Conservation (phyloP, 2,113 vertebrate species). For the Cynoglossus semilaevis region DNA sequence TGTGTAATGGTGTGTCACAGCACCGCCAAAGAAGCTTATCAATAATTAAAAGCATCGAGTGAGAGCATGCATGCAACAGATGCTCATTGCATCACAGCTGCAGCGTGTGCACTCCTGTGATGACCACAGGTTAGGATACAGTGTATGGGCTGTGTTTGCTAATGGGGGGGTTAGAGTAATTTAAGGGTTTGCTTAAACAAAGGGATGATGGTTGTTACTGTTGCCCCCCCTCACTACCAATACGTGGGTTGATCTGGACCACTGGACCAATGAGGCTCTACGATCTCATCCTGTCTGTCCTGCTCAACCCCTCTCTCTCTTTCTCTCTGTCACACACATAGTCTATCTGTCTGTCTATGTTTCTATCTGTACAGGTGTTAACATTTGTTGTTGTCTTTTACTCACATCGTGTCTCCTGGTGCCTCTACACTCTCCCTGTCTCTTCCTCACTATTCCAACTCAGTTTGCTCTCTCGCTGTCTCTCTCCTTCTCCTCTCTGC, state of each 20-base stretch:
- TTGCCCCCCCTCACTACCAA: neutral
- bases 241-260: neutral
- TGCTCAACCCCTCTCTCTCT: neutral
- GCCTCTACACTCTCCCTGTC: neutral
- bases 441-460: no score
- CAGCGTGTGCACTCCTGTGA: constrained; percentile 33
- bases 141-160: constrained; percentile 36
- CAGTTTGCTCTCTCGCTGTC: constrained; percentile 2
- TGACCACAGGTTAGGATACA: constrained; percentile 47
- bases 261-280: no score
- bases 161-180: constrained; percentile 43
- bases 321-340: no score
- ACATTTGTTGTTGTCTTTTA: neutral
- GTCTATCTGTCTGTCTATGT: constrained; percentile 8
- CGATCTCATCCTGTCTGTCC: neutral
- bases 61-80: constrained; percentile 54
- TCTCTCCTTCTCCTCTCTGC: constrained; percentile 37
- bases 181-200: constrained; percentile 23
- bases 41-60: constrained; percentile 44
- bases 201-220: neutral
- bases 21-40: constrained; percentile 40
- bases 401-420: constrained; percentile 18
- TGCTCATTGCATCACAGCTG: constrained; percentile 54
- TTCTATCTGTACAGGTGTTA: neutral
- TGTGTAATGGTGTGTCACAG: neutral